A percentile compares a stretch with the other conserved stretches of the same genome.
These are phyloP conservation scores for Mesembrinibis cayennensis DNA, from an alignment of 2,113 vertebrate species.

Conservation along the genomic window DNA sequence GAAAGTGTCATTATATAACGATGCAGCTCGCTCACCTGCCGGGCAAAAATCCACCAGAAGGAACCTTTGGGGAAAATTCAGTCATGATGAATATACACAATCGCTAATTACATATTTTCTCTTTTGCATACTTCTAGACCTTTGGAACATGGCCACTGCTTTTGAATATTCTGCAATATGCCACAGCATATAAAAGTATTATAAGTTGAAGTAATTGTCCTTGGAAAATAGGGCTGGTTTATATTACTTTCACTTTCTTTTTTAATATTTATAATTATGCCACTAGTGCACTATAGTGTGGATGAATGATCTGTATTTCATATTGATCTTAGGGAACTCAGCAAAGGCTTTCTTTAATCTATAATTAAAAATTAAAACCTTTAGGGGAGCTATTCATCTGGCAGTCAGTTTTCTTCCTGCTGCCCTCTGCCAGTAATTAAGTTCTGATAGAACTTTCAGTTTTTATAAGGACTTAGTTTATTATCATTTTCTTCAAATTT, in stretches of 20 bases:
- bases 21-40: not conserved
- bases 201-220: not conserved
- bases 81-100: not conserved
- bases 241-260: conserved; percentile 7
- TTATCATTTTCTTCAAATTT: conserved; percentile 1
- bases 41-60: not conserved
- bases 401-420: conserved; percentile 18
- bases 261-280: conserved; percentile 41
- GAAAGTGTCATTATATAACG: accelerated
- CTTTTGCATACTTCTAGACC: not conserved
- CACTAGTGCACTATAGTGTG: not conserved
- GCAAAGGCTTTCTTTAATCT: conserved; percentile 48
- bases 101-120: not conserved
- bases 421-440: conserved; percentile 46
- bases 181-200: not conserved
- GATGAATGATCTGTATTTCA: conserved; percentile 44
- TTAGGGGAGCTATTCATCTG: conserved; percentile 54
- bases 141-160: not conserved
- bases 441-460: not conserved
- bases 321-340: conserved; percentile 43
- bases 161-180: not conserved
- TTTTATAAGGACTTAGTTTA: conserved; percentile 7
- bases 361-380: conserved; percentile 68
- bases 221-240: not conserved
- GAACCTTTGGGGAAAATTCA: not conserved